phyloP scores from a whole-genome alignment of 2,797 vertebrate species.

The Huso huso region DNA sequence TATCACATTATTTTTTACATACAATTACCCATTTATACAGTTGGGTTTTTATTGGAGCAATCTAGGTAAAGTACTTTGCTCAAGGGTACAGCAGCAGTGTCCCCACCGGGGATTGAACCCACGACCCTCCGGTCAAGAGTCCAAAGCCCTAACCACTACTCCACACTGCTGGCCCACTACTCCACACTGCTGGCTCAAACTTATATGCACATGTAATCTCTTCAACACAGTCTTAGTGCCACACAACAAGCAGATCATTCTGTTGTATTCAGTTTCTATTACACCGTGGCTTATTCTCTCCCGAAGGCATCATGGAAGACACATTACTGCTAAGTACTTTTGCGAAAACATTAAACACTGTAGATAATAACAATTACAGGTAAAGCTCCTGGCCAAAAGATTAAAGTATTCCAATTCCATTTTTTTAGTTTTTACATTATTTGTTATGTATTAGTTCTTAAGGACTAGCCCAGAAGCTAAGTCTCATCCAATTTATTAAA shows the following conservation, averaged over 20 bases:
- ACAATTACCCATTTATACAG: too few species aligned
- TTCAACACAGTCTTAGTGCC: background rate
- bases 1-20: too few species aligned
- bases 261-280: slow-evolving; percentile 13
- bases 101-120: too few species aligned
- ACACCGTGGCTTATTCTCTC: slow-evolving; percentile 11
- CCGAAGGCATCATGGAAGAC: slow-evolving; percentile 45
- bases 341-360: slow-evolving; percentile 50
- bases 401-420: slow-evolving; percentile 53
- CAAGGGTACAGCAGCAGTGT: too few species aligned
- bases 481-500: slow-evolving; percentile 44
- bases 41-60: too few species aligned
- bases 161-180: too few species aligned
- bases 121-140: too few species aligned
- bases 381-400: slow-evolving; percentile 57
- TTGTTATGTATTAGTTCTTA: slow-evolving; percentile 52
- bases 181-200: too few species aligned
- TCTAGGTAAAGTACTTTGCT: too few species aligned
- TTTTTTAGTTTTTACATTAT: slow-evolving; percentile 36
- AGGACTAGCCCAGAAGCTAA: slow-evolving; percentile 38
- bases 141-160: too few species aligned
- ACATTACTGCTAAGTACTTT: slow-evolving; percentile 49
- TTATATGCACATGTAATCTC: background rate
- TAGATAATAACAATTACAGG: slow-evolving; percentile 59
- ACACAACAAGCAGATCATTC: slow-evolving; percentile 1